Conservation (phyloP, 2,888 invertebrate genomes). For the Noctua pronuba region DNA sequence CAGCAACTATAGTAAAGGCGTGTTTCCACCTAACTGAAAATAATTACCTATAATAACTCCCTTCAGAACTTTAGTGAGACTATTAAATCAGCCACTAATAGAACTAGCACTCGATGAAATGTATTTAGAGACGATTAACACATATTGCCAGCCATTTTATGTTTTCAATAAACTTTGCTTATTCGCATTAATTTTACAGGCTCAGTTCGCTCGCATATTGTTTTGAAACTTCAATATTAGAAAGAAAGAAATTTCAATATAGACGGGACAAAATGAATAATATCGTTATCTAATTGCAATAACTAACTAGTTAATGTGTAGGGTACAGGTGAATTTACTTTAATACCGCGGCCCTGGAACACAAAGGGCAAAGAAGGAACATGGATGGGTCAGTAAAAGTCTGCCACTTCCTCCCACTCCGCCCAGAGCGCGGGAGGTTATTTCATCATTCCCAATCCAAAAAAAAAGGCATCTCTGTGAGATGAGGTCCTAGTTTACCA, state of each 20-base stretch:
- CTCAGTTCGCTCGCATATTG: not conserved
- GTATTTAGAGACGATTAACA: constrained; percentile 12
- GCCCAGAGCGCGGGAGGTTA: no score
- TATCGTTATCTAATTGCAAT: not conserved
- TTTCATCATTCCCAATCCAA: no score
- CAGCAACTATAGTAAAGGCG: no score
- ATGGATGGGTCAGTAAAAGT: no score
- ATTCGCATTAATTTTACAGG: not conserved
- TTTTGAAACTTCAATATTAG: not conserved
- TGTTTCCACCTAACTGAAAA: constrained; percentile 27
- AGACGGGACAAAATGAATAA: not conserved
- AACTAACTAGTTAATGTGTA: no score
- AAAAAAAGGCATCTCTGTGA: no score
- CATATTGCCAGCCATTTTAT: constrained; percentile 1
- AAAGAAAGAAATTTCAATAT: not conserved
- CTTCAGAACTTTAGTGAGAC: constrained; percentile 9
- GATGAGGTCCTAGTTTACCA: not conserved
- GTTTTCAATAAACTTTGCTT: constrained; percentile 15
- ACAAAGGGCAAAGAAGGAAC: no score
- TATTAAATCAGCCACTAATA: constrained; percentile 10
- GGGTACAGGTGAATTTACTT: no score
- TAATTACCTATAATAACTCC: constrained; percentile 17
- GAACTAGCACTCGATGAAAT: not conserved
- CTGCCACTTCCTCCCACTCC: no score
- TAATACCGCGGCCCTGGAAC: no score